Base-by-base conservation (phyloP, 2,888 invertebrate species). In the Apamea sordens region DNA sequence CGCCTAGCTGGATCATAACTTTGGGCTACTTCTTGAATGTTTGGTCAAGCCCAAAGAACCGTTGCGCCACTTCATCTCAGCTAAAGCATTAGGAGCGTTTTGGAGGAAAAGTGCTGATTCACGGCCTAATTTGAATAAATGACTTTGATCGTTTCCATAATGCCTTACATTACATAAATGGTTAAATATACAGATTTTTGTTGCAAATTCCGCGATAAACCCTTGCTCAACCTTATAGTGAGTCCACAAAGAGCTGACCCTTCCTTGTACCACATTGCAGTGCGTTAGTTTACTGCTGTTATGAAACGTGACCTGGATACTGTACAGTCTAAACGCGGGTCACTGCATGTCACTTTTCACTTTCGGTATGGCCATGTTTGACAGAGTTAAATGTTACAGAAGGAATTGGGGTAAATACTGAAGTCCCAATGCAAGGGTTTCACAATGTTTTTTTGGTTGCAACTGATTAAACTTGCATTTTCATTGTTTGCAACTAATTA, bases 231-330 rank as follows among this genome's bases (percentile, higher is more conserved):
- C n/a, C 18, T 68, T 41, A 72, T 53, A 59, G 74, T 68, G 65
- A 50, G 68, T 72, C 56, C 15, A 76, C 77, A 74, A 68, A 67
- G 59, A 72, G 18, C 56, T 83, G 82, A 84, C 76, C 81, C 75
- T 81, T 81, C 82, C 78, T 81, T 82, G 80, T 84, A 73, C 80
- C 89, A 89, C 82, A 81, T 81, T 64, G 69, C 74, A 68, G 53
- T 81, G 69, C 64, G 76, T 83, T 64, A 76, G 73, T 85, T 77
- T 50, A 70, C 71, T 65, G 63, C 74, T 80, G 79, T 91, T 91
- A 91, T 88, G 86, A 91, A 90, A 91, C 84, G 24, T 85, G 90
- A 91, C 91, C 92, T 82, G 90, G 87, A 90, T 92, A 86, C 63
- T 73, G 84, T 77, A 86, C 83, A 79, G 85, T 87, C 84, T 89